Conservation (phyloP, 2,888 invertebrate genomes). For the Poecilobothrus nobilitatus region DNA sequence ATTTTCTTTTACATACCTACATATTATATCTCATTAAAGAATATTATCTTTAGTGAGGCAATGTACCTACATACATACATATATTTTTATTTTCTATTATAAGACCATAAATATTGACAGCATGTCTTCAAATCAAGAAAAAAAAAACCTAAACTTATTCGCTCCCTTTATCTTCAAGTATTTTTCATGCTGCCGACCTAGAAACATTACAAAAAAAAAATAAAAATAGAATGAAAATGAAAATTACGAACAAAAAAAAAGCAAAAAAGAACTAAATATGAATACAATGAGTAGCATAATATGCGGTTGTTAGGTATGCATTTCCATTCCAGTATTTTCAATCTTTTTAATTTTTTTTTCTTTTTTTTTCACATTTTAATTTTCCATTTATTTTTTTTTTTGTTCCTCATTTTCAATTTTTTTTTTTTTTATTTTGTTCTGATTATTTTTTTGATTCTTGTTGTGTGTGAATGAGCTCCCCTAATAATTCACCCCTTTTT, state of each 20-base stretch:
- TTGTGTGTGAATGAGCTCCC: background rate
- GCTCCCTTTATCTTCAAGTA: slow-evolving; percentile 4
- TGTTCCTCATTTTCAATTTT: background rate
- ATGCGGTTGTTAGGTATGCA: slow-evolving; percentile 4
- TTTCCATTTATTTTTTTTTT: background rate
- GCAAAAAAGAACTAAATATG: background rate
- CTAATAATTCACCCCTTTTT: background rate
- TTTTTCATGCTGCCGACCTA: background rate
- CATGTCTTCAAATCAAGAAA: background rate
- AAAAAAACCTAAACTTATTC: background rate
- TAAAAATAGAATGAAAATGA: background rate
- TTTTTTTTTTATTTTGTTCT: background rate
- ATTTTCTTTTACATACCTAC: too few species aligned
- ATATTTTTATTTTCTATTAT: too few species aligned
- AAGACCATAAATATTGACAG: too few species aligned
- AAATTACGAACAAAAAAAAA: background rate
- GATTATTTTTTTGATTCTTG: background rate
- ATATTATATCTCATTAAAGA: too few species aligned
- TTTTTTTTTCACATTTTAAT: background rate
- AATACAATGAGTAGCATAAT: slow-evolving; percentile 6
- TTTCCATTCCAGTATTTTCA: slow-evolving; percentile 1
- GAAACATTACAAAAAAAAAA: background rate
- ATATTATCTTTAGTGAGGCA: too few species aligned
- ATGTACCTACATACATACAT: too few species aligned
- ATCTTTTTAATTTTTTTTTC: background rate